Evolutionary conservation across 2,797 vertebrate species (phyloP).

Genomic region (Rousettus madagascariensis): DNA sequence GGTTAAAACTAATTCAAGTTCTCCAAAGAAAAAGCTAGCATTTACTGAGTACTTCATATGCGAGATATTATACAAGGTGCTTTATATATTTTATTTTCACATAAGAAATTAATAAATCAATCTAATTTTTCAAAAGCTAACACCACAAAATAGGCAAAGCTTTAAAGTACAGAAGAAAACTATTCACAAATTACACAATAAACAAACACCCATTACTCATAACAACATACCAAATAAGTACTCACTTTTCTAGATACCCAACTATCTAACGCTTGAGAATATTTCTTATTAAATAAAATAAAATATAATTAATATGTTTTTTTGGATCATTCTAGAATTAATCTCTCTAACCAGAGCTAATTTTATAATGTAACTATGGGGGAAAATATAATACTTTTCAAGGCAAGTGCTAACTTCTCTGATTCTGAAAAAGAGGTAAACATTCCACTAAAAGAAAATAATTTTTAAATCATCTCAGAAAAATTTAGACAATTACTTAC

Average conservation of each 20-base stretch:
- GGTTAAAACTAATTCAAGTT: slow-evolving; percentile 1
- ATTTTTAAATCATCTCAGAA: neutral
- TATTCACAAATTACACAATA: slow-evolving; percentile 60
- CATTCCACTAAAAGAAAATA: slow-evolving; percentile 34
- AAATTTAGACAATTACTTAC: slow-evolving; percentile 26
- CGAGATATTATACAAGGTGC: neutral
- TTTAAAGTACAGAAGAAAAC: slow-evolving; percentile 55
- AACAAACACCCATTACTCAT: slow-evolving; percentile 60
- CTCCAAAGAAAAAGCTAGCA: neutral
- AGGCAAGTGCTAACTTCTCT: neutral
- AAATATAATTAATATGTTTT: neutral
- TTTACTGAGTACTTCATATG: neutral
- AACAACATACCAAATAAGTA: slow-evolving; percentile 57
- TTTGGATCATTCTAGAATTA: slow-evolving; percentile 13
- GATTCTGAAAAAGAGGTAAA: slow-evolving; percentile 4
- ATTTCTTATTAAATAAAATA: slow-evolving; percentile 54
- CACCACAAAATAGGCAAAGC: slow-evolving; percentile 31
- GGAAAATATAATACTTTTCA: slow-evolving; percentile 30
- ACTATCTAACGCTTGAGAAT: slow-evolving; percentile 28
- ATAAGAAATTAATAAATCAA: neutral
- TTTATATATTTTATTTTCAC: slow-evolving; percentile 12
- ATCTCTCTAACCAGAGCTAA: slow-evolving; percentile 50
- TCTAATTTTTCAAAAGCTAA: slow-evolving; percentile 50
- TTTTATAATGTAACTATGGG: slow-evolving; percentile 35
- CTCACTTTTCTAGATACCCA: slow-evolving; percentile 6